Evolutionary conservation across 2,113 vertebrate genomes (phyloP).

Genomic region (Callorhinus ursinus): DNA sequence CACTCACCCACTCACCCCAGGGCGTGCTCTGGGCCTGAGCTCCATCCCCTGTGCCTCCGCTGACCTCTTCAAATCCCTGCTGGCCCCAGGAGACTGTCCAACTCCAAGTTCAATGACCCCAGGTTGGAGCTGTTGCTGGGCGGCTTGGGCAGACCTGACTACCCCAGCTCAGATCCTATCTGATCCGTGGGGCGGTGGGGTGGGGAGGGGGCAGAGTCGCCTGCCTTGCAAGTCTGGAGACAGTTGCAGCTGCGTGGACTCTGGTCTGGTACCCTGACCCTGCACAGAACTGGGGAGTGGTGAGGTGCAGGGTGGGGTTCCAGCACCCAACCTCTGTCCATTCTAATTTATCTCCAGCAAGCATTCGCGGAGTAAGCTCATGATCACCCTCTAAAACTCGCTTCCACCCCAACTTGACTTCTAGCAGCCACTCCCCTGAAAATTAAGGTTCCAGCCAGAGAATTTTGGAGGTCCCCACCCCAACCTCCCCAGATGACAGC

Average conservation of each 20-base stretch:
- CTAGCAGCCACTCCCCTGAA: background rate
- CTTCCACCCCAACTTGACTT: background rate
- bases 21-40: accelerated
- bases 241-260: background rate
- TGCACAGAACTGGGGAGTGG: background rate
- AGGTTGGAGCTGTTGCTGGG: background rate
- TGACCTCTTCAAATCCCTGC: background rate
- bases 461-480: background rate
- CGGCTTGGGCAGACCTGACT: background rate
- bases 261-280: background rate
- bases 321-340: background rate
- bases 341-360: background rate
- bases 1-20: background rate
- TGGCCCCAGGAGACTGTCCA: background rate
- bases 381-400: background rate
- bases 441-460: background rate
- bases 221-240: background rate
- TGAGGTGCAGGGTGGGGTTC: background rate
- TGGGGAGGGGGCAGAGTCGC: accelerated
- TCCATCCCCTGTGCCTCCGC: background rate
- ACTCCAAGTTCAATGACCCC: background rate
- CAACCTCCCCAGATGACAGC: background rate
- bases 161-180: background rate
- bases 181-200: accelerated
- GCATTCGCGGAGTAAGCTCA: background rate